A percentile compares a stretch with the other conserved stretches of the same genome.
phyloP scores from a whole-genome alignment of 2,113 vertebrate genomes.

The Nerophis ophidion region DNA sequence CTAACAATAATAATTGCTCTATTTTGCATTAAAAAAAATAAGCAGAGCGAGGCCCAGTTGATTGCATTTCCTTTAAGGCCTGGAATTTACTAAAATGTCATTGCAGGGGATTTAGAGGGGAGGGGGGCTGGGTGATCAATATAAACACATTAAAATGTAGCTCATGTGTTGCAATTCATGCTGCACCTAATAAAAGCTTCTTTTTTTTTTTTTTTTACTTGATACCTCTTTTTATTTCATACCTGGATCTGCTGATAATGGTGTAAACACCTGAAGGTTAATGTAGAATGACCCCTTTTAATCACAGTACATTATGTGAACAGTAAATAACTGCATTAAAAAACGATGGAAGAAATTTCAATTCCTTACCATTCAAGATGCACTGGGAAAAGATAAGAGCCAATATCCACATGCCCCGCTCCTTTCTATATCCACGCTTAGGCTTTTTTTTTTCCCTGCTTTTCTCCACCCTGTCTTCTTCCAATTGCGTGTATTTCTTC shows the following conservation, averaged over 20 bases:
- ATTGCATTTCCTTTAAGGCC: constrained; percentile 9
- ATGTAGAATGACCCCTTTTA: constrained; percentile 7
- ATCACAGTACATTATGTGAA: not conserved
- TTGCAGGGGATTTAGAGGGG: not conserved
- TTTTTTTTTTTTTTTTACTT: not conserved
- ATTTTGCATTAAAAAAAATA: constrained; percentile 13
- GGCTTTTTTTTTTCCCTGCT: constrained; percentile 61
- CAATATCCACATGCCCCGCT: constrained; percentile 97
- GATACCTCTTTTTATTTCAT: not conserved
- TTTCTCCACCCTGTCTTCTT: constrained; percentile 65
- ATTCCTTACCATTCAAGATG: constrained; percentile 95
- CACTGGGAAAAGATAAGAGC: constrained; percentile 90
- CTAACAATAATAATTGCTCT: too few species aligned
- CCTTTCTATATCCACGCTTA: constrained; percentile 79
- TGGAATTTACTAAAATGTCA: constrained; percentile 1
- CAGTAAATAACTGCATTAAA: not conserved
- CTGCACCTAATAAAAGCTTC: constrained; percentile 25
- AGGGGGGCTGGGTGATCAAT: not conserved
- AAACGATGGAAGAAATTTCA: constrained; percentile 73
- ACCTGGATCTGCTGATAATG: constrained; percentile 1
- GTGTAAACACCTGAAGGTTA: constrained; percentile 16
- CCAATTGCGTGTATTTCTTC: constrained; percentile 52
- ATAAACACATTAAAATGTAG: constrained; percentile 4
- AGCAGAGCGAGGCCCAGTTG: constrained; percentile 53
- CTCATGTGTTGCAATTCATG: constrained; percentile 26